These are phyloP conservation scores for Epinotia bilunana DNA, from an alignment of 2,888 invertebrate genomes.

Conservation along the genomic window DNA sequence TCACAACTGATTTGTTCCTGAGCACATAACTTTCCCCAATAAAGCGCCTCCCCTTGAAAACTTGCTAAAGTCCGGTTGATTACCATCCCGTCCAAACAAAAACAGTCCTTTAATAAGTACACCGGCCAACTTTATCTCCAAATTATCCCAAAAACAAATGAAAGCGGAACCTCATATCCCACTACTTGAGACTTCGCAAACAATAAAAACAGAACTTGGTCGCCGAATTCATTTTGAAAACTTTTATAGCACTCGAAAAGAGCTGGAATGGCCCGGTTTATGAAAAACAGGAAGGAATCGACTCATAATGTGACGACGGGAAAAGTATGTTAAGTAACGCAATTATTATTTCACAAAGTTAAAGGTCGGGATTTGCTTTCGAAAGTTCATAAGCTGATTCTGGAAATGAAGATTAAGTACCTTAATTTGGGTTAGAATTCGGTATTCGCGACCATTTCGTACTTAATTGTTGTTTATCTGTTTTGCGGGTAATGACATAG, in stretches of 20 bases:
- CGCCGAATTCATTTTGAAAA: slow-evolving; percentile 58
- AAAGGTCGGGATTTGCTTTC: slow-evolving; percentile 6
- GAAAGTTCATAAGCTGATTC: slow-evolving; percentile 20
- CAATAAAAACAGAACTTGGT: slow-evolving; percentile 56
- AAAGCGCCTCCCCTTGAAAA: background rate
- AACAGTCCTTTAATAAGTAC: slow-evolving; percentile 16
- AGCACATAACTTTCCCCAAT: background rate
- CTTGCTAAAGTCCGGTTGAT: slow-evolving; percentile 1
- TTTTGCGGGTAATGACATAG: background rate
- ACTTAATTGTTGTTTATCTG: background rate
- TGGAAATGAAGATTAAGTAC: background rate
- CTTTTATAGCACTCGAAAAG: slow-evolving; percentile 52
- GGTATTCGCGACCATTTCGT: background rate
- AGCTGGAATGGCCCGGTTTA: slow-evolving; percentile 19
- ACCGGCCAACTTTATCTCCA: slow-evolving; percentile 15
- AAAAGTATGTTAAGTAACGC: slow-evolving; percentile 35
- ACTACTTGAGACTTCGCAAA: slow-evolving; percentile 44
- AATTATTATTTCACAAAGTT: slow-evolving; percentile 29
- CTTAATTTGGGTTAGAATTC: background rate
- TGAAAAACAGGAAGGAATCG: slow-evolving; percentile 36
- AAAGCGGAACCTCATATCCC: slow-evolving; percentile 40
- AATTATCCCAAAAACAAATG: slow-evolving; percentile 38
- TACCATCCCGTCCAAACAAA: slow-evolving; percentile 13
- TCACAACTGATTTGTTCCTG: background rate
- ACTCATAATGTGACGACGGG: slow-evolving; percentile 33